A percentile compares a stretch with the other conserved stretches of the same genome.
Evolutionary conservation across 2,113 vertebrate genomes (phyloP).

Genomic region (Elanoides forficatus): DNA sequence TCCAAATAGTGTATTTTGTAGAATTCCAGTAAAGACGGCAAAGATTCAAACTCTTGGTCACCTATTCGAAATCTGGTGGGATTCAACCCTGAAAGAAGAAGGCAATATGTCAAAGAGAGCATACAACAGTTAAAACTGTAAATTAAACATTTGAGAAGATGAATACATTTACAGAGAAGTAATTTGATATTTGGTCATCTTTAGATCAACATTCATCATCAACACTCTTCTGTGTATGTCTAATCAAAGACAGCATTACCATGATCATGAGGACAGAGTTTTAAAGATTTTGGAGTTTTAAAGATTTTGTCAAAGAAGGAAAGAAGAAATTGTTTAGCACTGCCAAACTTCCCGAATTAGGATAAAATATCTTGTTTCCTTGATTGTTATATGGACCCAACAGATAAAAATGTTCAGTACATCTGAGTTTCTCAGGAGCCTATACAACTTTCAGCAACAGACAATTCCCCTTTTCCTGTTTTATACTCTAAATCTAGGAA

Average conservation of each 20-base stretch:
- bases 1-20: conserved; percentile 99
- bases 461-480: not conserved
- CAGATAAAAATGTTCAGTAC: not conserved
- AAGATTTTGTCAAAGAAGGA: not conserved
- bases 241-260: not conserved
- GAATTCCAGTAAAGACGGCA: conserved; percentile 95
- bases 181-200: not conserved
- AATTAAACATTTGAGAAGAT: not conserved
- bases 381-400: not conserved
- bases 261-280: accelerated
- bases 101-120: conserved; percentile 45
- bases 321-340: not conserved
- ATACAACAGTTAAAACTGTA: not conserved
- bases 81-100: conserved; percentile 77
- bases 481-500: not conserved
- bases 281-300: too few relatives aligned
- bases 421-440: not conserved
- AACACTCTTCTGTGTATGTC: not conserved
- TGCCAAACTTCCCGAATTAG: not conserved
- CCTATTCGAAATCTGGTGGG: conserved; percentile 92
- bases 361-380: not conserved
- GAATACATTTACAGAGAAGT: not conserved
- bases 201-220: not conserved
- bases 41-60: conserved; percentile 97
- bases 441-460: not conserved